Evolutionary conservation across 2,888 invertebrate species (phyloP).

Genomic region (Trichogramma dendrolimi): DNA sequence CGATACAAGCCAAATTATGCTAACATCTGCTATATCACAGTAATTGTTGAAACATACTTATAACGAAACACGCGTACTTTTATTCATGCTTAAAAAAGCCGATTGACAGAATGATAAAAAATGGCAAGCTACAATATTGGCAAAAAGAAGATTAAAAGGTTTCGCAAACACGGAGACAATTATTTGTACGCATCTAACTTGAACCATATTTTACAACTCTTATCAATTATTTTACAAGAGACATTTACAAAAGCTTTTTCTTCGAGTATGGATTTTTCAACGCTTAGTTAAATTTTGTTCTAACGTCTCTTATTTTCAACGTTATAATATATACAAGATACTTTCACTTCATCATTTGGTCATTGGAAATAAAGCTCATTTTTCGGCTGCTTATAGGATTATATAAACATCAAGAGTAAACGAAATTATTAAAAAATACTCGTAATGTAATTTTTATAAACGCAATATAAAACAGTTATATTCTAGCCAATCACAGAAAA

Average conservation of each 20-base stretch:
- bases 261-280: neutral
- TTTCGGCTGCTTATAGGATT: too few relatives aligned
- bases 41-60: conserved; percentile 50
- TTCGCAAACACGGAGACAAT: conserved; percentile 14
- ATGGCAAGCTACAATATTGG: conserved; percentile 44
- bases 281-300: neutral
- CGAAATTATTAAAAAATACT: too few relatives aligned
- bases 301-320: too few relatives aligned
- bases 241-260: conserved; percentile 9
- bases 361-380: too few relatives aligned
- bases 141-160: conserved; percentile 19
- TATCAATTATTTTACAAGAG: conserved; percentile 20
- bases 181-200: conserved; percentile 3
- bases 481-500: too few relatives aligned
- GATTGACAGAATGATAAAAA: conserved; percentile 41
- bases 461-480: too few relatives aligned
- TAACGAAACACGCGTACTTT: conserved; percentile 37
- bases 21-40: conserved; percentile 53
- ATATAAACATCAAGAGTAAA: too few relatives aligned
- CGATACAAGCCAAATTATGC: conserved; percentile 47
- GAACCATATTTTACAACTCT: conserved; percentile 24
- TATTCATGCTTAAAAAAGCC: conserved; percentile 37
- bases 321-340: too few relatives aligned
- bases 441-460: too few relatives aligned
- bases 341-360: too few relatives aligned